A percentile compares a stretch with the other conserved stretches of the same genome.
phyloP scores from a whole-genome alignment of 2,888 invertebrate species.

The Piscicola geometra region DNA sequence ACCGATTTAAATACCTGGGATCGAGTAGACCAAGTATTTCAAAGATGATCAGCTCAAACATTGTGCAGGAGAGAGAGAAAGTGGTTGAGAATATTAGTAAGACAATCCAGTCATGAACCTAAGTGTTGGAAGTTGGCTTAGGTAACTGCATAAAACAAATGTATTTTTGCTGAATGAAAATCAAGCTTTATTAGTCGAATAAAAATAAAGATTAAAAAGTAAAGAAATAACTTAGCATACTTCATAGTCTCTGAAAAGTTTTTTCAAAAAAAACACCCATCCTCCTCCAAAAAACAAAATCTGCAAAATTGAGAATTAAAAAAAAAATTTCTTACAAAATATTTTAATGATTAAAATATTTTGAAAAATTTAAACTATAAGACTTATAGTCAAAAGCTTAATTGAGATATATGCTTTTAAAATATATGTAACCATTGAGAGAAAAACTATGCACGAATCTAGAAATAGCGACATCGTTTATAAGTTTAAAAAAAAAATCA shows the following conservation, averaged over 20 bases:
- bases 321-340: no score
- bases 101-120: conserved; percentile 83
- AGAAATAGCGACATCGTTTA: conserved; percentile 72
- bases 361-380: no score
- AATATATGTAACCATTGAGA: conserved; percentile 77
- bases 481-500: no score
- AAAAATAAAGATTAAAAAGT: background rate
- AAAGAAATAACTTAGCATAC: conserved; percentile 46
- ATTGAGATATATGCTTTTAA: no score
- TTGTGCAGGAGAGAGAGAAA: conserved; percentile 91
- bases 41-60: conserved; percentile 99
- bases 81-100: conserved; percentile 92
- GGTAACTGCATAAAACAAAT: background rate
- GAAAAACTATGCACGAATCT: conserved; percentile 76
- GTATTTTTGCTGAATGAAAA: conserved; percentile 1
- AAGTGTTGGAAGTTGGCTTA: no score
- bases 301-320: no score
- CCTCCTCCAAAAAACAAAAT: conserved; percentile 89
- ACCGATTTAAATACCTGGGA: conserved; percentile 76
- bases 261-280: conserved; percentile 96
- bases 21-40: conserved; percentile 92
- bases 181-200: background rate
- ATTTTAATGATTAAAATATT: no score
- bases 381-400: no score
- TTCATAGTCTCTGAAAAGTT: conserved; percentile 93